Evolutionary conservation across 1,140 invertebrate genomes (phyloP).

Genomic region (Leptinotarsa texana): DNA sequence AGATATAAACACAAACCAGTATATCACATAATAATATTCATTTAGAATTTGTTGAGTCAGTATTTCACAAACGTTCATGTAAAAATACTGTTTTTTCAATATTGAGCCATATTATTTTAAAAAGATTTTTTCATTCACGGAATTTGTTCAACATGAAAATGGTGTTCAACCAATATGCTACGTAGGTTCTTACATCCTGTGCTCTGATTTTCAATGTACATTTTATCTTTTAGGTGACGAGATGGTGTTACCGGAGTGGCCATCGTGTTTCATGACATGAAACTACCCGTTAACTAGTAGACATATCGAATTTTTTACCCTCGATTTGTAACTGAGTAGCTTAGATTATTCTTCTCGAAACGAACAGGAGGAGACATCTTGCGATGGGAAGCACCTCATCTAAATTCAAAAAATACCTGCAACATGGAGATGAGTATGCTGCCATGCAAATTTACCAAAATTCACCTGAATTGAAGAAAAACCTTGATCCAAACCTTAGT

Average conservation of each 20-base stretch:
- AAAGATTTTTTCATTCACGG: too few species aligned
- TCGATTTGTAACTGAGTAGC: conserved; percentile 30
- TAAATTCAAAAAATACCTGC: conserved; percentile 74
- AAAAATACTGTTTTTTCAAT: too few species aligned
- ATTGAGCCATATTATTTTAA: too few species aligned
- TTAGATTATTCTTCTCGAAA: conserved; percentile 12
- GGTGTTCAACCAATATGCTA: too few species aligned
- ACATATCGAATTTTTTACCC: conserved; percentile 39
- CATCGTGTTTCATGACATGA: conserved; percentile 49
- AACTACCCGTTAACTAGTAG: conserved; percentile 30
- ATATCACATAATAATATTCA: too few species aligned
- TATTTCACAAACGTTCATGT: too few species aligned
- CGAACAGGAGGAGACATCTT: neutral
- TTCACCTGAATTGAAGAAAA: conserved; percentile 66
- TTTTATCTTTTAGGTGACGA: conserved; percentile 36
- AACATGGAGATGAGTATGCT: conserved; percentile 73
- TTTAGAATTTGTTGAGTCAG: too few species aligned
- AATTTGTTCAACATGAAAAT: too few species aligned
- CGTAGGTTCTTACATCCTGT: too few species aligned
- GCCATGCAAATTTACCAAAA: conserved; percentile 67
- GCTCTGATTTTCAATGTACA: too few species aligned
- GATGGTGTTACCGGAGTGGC: conserved; percentile 37
- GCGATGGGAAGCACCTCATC: conserved; percentile 71
- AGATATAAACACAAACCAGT: too few species aligned
- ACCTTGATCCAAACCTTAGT: conserved; percentile 71